Evolutionary conservation across 2,888 invertebrate genomes (phyloP), one percentile per base, ranked within the genome.

Genomic region (Nomada ruficornis): DNA sequence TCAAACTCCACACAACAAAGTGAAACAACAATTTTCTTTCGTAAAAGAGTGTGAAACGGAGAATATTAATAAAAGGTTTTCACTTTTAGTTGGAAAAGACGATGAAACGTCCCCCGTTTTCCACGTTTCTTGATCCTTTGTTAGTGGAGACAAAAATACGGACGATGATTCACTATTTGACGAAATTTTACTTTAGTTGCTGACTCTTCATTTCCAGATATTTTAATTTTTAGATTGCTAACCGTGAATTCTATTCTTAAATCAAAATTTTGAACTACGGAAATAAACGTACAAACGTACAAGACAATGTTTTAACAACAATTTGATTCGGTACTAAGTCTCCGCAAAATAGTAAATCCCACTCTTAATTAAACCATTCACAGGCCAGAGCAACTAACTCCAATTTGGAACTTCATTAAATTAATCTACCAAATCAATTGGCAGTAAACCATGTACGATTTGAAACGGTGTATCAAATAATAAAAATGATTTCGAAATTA

Each of bases 111-210:
- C 11, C 26, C 11, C 9, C 1, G 4, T 18, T n/a, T 29, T n/a
- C 3, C 11, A 11, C 13, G 15, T 13, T 50, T 13, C 7, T 47
- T 15, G 13, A 29, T 65, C 15, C 13, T 50, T 52, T 29, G 36
- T 36, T 36, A 7, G 36, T 36, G 36, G 2, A 26, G 7, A 5
- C 13, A 29, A 5, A n/a, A 10, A 65, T 15, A 15, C 47, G 7
- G n/a, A 7, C 11, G 20, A 44, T 64, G 65, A 65, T 11, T 65
- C 65, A 65, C n/a, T 13, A 4, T 65, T 50, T 29, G 50, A 29
- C 7, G 65, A 65, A 65, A 65, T 52, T 50, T 52, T 29, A 50
- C 26, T 65, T 29, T 65, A 50, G 18, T 1, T 29, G 13, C n/a
- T 65, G 50, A 65, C 50, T 65, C 13, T 7, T 26, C 7, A 2